These are phyloP conservation scores for Drymodes brunneopygia DNA, from an alignment of 2,113 vertebrate species.

Conservation along the genomic window DNA sequence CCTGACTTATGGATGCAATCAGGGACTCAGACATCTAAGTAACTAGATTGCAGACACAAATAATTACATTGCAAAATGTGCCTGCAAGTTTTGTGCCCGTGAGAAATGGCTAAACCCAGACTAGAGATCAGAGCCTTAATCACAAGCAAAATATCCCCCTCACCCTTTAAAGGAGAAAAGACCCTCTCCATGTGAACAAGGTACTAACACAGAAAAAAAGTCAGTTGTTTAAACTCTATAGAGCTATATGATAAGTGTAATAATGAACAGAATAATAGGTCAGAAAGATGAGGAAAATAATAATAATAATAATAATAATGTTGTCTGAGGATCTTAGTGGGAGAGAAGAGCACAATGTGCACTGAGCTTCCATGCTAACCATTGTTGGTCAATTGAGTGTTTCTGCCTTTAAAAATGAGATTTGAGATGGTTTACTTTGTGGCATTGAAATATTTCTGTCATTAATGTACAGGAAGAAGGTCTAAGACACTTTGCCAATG, in stretches of 20 bases:
- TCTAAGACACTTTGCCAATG: background rate
- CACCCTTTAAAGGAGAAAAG: background rate
- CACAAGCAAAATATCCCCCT: background rate
- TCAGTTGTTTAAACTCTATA: background rate
- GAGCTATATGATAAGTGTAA: background rate
- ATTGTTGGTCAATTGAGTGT: background rate
- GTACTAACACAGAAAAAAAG: background rate
- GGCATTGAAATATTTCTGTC: background rate
- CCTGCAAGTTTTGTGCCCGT: conserved; percentile 22
- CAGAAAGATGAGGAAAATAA: background rate
- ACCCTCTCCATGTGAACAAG: background rate
- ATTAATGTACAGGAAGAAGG: background rate
- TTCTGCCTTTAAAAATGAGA: background rate
- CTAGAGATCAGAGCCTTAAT: conserved; percentile 23
- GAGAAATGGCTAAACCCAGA: conserved; percentile 34
- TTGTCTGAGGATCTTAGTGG: background rate
- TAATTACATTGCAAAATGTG: conserved; percentile 43
- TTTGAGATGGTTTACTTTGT: background rate
- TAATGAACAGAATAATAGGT: background rate
- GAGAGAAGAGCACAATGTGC: background rate
- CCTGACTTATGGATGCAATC: conserved; percentile 60
- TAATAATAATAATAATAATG: background rate
- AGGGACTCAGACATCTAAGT: conserved; percentile 28
- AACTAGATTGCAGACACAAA: conserved; percentile 56
- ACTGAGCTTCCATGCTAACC: background rate